These are phyloP conservation scores for Ursus arctos DNA, from an alignment of 2,113 vertebrate species.

Conservation along the genomic window DNA sequence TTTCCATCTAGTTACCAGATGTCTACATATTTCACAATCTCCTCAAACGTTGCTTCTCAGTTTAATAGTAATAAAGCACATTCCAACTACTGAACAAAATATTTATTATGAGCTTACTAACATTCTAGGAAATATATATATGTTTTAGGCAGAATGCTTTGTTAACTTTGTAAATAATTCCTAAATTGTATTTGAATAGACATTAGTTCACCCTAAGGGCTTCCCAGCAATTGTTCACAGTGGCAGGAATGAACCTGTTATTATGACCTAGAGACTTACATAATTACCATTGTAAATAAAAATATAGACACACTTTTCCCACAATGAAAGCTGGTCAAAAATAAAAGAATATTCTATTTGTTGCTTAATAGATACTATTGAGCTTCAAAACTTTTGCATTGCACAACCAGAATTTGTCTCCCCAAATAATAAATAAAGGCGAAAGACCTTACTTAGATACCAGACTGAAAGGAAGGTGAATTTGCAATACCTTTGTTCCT, in stretches of 20 bases:
- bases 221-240: neutral
- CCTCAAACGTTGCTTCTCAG: neutral
- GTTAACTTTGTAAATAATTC: constrained; percentile 46
- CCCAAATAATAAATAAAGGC: neutral
- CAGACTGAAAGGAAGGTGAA: neutral
- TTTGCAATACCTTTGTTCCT: neutral
- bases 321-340: neutral
- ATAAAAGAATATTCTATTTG: neutral
- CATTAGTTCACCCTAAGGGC: neutral
- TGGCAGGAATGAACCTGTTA: neutral
- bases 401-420: neutral
- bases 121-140: neutral
- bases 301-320: neutral
- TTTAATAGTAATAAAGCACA: neutral
- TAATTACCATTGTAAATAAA: neutral
- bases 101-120: constrained; percentile 45
- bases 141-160: neutral
- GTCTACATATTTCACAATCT: neutral
- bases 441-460: neutral
- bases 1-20: neutral
- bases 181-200: neutral
- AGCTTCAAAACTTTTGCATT: neutral
- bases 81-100: constrained; percentile 48
- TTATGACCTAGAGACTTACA: neutral
- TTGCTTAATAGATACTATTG: neutral